A percentile compares a stretch with the other conserved stretches of the same genome.
These are phyloP conservation scores for Corythaixoides concolor DNA, from an alignment of 2,113 vertebrate species.

Conservation along the genomic window DNA sequence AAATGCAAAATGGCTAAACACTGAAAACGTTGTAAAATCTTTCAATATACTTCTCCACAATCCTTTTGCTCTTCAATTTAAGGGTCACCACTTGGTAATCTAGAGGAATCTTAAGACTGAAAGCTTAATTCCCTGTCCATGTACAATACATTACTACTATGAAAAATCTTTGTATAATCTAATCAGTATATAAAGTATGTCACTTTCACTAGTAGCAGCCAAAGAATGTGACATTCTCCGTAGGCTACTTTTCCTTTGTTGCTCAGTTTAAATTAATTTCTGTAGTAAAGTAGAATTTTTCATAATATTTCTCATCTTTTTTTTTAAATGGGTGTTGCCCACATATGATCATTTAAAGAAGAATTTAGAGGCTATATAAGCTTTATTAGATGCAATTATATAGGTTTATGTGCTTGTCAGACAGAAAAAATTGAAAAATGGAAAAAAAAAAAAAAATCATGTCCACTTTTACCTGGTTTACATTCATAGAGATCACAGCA, in stretches of 20 bases:
- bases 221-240: neutral
- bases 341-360: neutral
- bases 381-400: neutral
- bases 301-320: neutral
- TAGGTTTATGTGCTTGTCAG: neutral
- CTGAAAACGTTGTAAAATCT: neutral
- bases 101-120: neutral
- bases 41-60: neutral
- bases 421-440: neutral
- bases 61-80: neutral
- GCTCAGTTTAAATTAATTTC: neutral
- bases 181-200: neutral
- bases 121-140: neutral
- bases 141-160: neutral
- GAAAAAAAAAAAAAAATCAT: neutral
- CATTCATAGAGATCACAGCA: conserved; percentile 93
- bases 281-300: neutral
- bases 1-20: neutral
- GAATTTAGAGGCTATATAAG: neutral
- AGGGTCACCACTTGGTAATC: neutral
- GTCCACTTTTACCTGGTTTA: conserved; percentile 84
- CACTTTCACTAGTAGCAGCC: neutral
- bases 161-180: neutral
- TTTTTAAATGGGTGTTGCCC: neutral
- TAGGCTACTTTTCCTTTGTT: neutral